Conservation (phyloP, 1,140 invertebrate genomes). For the Potamilus streckersoni region DNA sequence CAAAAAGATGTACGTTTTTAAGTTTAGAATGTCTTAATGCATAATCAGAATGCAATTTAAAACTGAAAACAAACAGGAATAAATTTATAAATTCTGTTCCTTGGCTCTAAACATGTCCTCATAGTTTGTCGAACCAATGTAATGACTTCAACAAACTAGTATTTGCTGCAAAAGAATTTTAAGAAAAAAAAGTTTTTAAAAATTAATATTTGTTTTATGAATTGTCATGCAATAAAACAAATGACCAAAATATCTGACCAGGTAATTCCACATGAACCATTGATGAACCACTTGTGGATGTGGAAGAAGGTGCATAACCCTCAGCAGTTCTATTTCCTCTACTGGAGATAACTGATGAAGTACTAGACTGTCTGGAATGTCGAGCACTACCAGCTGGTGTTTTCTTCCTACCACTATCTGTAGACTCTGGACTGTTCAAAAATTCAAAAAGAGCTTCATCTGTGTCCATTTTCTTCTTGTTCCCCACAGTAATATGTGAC, state of each 20-base stretch:
- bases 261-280: slow-evolving; percentile 46
- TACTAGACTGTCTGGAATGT: slow-evolving; percentile 66
- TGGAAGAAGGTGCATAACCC: slow-evolving; percentile 17
- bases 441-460: slow-evolving; percentile 70
- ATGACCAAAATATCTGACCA: slow-evolving; percentile 1
- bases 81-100: too few relatives aligned
- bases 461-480: slow-evolving; percentile 65
- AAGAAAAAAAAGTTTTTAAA: too few relatives aligned
- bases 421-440: slow-evolving; percentile 65
- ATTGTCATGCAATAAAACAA: too few relatives aligned
- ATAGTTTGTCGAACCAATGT: too few relatives aligned
- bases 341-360: slow-evolving; percentile 53
- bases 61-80: too few relatives aligned
- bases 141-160: too few relatives aligned
- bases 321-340: slow-evolving; percentile 31
- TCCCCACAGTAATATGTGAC: not conserved
- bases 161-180: too few relatives aligned
- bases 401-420: slow-evolving; percentile 37
- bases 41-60: too few relatives aligned
- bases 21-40: too few relatives aligned
- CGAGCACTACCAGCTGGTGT: slow-evolving; percentile 49
- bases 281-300: slow-evolving; percentile 41
- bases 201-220: too few relatives aligned
- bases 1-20: too few relatives aligned
- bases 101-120: too few relatives aligned